phyloP scores from a whole-genome alignment of 2,888 invertebrate genomes.

The Aphodius granarius region DNA sequence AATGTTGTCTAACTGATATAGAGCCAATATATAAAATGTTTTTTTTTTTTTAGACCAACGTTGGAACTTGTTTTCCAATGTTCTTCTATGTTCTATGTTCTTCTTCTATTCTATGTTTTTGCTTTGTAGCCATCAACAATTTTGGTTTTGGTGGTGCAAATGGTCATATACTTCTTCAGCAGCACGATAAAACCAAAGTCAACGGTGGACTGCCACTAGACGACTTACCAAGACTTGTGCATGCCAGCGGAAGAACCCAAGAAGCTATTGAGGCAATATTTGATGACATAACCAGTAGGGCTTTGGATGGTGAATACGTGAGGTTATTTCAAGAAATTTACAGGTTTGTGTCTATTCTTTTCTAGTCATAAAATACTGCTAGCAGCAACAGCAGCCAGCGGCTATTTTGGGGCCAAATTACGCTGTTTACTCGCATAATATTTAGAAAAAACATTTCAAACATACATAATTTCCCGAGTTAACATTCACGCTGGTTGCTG shows the following conservation, averaged over 20 bases:
- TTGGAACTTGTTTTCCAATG: background rate
- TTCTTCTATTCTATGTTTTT: too few relatives aligned
- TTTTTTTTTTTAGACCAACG: too few relatives aligned
- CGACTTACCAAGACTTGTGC: slow-evolving; percentile 69
- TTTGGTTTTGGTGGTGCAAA: slow-evolving; percentile 93
- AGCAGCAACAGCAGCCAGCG: too few relatives aligned
- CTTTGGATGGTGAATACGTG: slow-evolving; percentile 40
- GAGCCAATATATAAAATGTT: too few relatives aligned
- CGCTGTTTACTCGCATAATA: background rate
- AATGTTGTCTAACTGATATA: too few relatives aligned
- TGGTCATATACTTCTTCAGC: slow-evolving; percentile 68
- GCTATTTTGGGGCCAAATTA: too few relatives aligned
- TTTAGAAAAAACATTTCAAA: too few relatives aligned
- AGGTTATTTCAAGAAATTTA: slow-evolving; percentile 41
- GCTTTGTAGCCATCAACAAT: slow-evolving; percentile 64
- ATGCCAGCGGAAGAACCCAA: slow-evolving; percentile 76
- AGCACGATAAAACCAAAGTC: slow-evolving; percentile 61
- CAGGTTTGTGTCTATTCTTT: slow-evolving; percentile 18
- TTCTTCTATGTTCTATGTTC: background rate
- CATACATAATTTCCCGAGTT: too few relatives aligned
- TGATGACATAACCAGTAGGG: slow-evolving; percentile 60
- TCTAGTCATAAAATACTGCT: background rate
- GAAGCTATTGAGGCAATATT: slow-evolving; percentile 68
- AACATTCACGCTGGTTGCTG: too few relatives aligned
- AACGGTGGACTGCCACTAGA: slow-evolving; percentile 67